A percentile compares a stretch with the other conserved stretches of the same genome.
Conservation (phyloP, 2,113 vertebrate genomes). For the Glaucomys volans region DNA sequence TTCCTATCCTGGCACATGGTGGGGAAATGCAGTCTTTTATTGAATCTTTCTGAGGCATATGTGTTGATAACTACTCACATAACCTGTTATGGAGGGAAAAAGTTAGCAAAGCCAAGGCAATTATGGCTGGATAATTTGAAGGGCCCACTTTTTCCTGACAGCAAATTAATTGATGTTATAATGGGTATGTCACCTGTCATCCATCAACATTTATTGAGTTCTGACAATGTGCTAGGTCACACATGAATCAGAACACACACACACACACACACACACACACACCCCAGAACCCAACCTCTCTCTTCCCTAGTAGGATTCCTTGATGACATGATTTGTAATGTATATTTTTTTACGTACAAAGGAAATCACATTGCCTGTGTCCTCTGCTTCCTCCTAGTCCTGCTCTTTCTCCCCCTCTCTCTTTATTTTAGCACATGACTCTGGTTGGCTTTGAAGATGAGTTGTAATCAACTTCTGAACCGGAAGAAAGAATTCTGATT, state of each 20-base stretch:
- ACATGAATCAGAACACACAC: not conserved
- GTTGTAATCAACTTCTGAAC: slow-evolving; percentile 62
- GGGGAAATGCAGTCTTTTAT: slow-evolving; percentile 45
- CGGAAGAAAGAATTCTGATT: slow-evolving; percentile 58
- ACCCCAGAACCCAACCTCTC: slow-evolving; percentile 30
- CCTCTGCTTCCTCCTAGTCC: not conserved
- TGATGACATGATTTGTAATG: not conserved
- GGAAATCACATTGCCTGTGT: not conserved
- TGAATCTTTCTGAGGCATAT: slow-evolving; percentile 67
- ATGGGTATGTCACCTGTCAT: slow-evolving; percentile 79
- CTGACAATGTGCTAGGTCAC: slow-evolving; percentile 72
- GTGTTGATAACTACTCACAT: slow-evolving; percentile 63
- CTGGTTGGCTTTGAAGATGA: slow-evolving; percentile 54
- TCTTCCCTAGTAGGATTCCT: not conserved
- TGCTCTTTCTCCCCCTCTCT: not conserved
- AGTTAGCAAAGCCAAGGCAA: slow-evolving; percentile 74
- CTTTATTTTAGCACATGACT: not conserved
- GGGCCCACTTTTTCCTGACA: slow-evolving; percentile 78
- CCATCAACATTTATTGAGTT: slow-evolving; percentile 78
- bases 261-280: not conserved
- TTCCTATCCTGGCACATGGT: not conserved
- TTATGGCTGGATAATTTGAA: slow-evolving; percentile 79
- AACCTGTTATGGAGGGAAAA: not conserved
- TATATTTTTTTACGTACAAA: not conserved
- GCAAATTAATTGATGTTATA: slow-evolving; percentile 83